These are phyloP conservation scores for Sebastes alutus DNA, from an alignment of 2,797 vertebrate species.

Conservation along the genomic window DNA sequence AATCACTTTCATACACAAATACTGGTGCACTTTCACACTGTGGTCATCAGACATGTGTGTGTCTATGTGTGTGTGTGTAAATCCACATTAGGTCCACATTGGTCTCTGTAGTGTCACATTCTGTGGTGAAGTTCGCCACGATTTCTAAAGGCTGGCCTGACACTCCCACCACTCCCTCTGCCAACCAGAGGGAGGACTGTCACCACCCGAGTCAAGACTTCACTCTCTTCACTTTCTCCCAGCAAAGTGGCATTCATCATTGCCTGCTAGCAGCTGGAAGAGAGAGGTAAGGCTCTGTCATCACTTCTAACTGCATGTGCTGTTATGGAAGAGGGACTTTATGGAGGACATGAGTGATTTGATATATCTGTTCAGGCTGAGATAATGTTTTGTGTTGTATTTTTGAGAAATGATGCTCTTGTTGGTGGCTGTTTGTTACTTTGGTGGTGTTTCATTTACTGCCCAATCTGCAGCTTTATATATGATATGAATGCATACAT, in stretches of 20 bases:
- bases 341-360: not conserved
- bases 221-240: constrained; percentile 41
- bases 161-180: constrained; percentile 63
- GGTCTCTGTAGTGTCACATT: constrained; percentile 14
- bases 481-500: not conserved
- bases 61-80: not conserved
- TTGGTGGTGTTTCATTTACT: not conserved
- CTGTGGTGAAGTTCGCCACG: constrained; percentile 37
- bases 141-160: constrained; percentile 46
- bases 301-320: not conserved
- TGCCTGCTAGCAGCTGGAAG: constrained; percentile 12
- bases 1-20: not conserved
- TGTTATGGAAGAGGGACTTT: not conserved
- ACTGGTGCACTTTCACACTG: not conserved
- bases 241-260: constrained; percentile 32
- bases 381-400: not conserved
- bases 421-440: not conserved
- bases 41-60: not conserved
- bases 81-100: not conserved
- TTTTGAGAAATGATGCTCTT: not conserved
- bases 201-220: constrained; percentile 30
- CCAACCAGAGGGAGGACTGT: constrained; percentile 59
- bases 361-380: not conserved
- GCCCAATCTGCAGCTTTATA: not conserved
- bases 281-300: constrained; percentile 52